phyloP scores from a whole-genome alignment of 2,888 invertebrate genomes.

The Meghimatium bilineatum region DNA sequence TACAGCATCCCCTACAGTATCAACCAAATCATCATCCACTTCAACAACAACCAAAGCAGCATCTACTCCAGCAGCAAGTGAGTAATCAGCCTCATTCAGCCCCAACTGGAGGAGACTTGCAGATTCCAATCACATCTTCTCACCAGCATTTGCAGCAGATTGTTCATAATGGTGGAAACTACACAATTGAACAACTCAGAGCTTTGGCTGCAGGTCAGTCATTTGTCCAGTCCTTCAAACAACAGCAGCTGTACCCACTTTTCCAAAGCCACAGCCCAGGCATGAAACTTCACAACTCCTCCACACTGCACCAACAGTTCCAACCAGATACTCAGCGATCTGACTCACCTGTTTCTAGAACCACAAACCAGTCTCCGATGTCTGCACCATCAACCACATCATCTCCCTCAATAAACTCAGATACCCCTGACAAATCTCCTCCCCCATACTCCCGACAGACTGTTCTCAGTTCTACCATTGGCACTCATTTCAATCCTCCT shows the following conservation, averaged over 20 bases:
- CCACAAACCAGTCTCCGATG: slow-evolving; percentile 75
- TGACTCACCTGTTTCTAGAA: slow-evolving; percentile 62
- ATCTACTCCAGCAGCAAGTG: not conserved
- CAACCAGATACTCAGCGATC: slow-evolving; percentile 49
- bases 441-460: slow-evolving; percentile 72
- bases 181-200: slow-evolving; percentile 79
- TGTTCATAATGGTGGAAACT: slow-evolving; percentile 51
- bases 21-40: too few relatives aligned
- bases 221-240: slow-evolving; percentile 54
- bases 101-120: slow-evolving; percentile 27
- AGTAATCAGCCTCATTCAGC: slow-evolving; percentile 22
- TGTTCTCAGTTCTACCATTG: slow-evolving; percentile 39
- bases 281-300: slow-evolving; percentile 53
- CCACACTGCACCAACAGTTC: slow-evolving; percentile 41
- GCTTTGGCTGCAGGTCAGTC: slow-evolving; percentile 63
- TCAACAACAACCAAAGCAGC: too few relatives aligned
- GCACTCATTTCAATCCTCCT: slow-evolving; percentile 55
- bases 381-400: slow-evolving; percentile 75
- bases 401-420: slow-evolving; percentile 76
- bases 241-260: slow-evolving; percentile 22
- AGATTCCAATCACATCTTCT: slow-evolving; percentile 36
- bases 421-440: slow-evolving; percentile 74
- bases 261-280: slow-evolving; percentile 53
- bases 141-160: slow-evolving; percentile 13
- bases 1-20: too few relatives aligned